Base-by-base conservation (phyloP, 2,888 invertebrate genomes). In the Tanypteryx hageni region DNA sequence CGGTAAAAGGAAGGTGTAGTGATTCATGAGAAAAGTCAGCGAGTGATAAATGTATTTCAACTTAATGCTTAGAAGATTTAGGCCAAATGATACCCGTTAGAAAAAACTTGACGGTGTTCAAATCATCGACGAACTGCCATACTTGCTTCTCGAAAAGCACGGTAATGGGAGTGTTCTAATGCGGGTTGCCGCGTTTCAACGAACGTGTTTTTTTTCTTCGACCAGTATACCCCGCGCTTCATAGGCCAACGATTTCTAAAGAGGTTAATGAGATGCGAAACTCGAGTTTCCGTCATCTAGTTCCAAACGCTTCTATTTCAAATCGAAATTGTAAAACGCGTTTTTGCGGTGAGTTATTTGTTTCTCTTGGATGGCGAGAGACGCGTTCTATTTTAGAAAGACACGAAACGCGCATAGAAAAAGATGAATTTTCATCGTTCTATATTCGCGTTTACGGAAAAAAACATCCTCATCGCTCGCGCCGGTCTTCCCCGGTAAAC, bases 211-310 rank as follows among this genome's bases (percentile, higher is more conserved):
- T 76, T 76, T 76, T 76, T 22, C 27, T 27, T 13, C 22, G 9
- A 27, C 76, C 76, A 27, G 76, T 76, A 76, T 76, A 56, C 89
- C 5, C 59, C 61, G n/a, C 16, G 16, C 64, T 89, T 89, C 64
- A 64, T 44, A 89, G 89, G 61, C 89, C 44, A 44, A 89, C 64
- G 89, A n/a, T 59, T 64, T 44, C 89, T 89, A 89, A 89, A 61
- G 61, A 68, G 89, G 89, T 89, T 31, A 89, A 89, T 31, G 44
- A 89, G 89, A 89, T 89, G 89, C 89, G 64, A 31, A 64, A 44
- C 44, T 64, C 89, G 44, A 64, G 64, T 86, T 11, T 7, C 14
- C n/a, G 64, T 44, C 64, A 89, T 89, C 64, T 27, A 89, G 64
- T 64, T 89, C 18, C 27, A 27, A 14, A 27, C 76, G 76, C 76